phyloP scores from a whole-genome alignment of 1,140 invertebrate species.

The Grapholita molesta region DNA sequence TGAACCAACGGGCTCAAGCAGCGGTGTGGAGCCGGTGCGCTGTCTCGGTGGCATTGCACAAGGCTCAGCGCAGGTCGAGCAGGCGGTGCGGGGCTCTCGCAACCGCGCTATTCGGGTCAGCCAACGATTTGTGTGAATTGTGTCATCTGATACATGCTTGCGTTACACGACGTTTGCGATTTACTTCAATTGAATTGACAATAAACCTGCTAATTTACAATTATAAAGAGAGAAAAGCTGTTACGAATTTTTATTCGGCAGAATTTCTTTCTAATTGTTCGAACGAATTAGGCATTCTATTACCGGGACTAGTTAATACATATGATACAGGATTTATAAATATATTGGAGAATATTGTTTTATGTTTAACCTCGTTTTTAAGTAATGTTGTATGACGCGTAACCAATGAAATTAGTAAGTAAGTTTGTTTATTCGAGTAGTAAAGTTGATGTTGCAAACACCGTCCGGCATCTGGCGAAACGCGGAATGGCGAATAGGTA shows the following conservation, averaged over 20 bases:
- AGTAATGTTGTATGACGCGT: background rate
- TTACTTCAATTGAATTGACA: constrained; percentile 3
- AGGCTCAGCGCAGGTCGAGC: constrained; percentile 61
- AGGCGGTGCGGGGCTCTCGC: constrained; percentile 63
- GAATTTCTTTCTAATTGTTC: too few species aligned
- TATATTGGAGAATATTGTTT: background rate
- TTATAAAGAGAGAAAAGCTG: background rate
- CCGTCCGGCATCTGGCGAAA: constrained; percentile 71
- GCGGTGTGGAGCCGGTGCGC: constrained; percentile 12
- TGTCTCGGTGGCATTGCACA: constrained; percentile 60
- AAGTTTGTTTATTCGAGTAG: constrained; percentile 37
- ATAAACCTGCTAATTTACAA: background rate
- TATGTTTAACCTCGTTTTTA: background rate
- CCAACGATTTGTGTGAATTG: constrained; percentile 73
- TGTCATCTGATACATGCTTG: constrained; percentile 66
- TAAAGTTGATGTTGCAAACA: constrained; percentile 69
- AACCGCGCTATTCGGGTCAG: constrained; percentile 72
- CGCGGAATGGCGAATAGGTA: constrained; percentile 58
- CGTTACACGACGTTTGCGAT: constrained; percentile 32
- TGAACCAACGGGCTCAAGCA: background rate
- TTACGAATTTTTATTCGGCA: too few species aligned
- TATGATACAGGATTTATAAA: constrained; percentile 4
- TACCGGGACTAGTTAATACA: background rate
- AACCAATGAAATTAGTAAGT: background rate
- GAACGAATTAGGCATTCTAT: too few species aligned